Base-by-base conservation (phyloP, 2,888 invertebrate species). In the Oeneis ivallda region DNA sequence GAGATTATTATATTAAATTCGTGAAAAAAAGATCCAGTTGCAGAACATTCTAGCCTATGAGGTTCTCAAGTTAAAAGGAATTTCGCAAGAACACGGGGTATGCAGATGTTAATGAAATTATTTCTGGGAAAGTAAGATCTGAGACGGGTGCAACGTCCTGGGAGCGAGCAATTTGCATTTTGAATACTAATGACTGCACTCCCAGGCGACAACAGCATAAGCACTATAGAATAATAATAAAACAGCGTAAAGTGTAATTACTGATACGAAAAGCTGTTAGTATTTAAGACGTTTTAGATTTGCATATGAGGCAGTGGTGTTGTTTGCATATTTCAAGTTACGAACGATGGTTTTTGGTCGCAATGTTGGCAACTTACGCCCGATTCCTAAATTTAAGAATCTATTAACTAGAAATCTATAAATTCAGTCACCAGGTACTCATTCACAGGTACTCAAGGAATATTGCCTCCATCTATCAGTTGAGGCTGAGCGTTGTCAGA, bases 71-170 rank as follows among this genome's bases (percentile, higher is more conserved):
- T 67, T 57, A 58, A 80, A 82, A 84, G 82, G 81, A 81, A 83
- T 84, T 83, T 77, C 75, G 77, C 81, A 77, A 78, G 77, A 80
- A 70, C 71, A 72, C 64, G 69, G 81, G 80, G 82, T 86, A 86
- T 86, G 86, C 83, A 83, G 86, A 87, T 86, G 86, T 86, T 88
- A 88, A 89, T 87, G 86, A 87, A 89, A 89, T 89, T 87, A 89
- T 89, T 89, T 88, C 88, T 87, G 84, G 81, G 88, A 89, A 89
- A 87, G 86, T 85, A 83, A 85, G 85, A 85, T 85, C 83, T 81
- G 85, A 82, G 86, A 82, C 81, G 88, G 82, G 89, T 83, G 87
- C 88, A 84, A 79, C 80, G 89, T 82, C 84, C 89, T 79, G 78
- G 84, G 82, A 82, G 86, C 76, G 75, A 79, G 81, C 82, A 86